phyloP scores from a whole-genome alignment of 2,113 vertebrate genomes.

The Prunella himalayana region DNA sequence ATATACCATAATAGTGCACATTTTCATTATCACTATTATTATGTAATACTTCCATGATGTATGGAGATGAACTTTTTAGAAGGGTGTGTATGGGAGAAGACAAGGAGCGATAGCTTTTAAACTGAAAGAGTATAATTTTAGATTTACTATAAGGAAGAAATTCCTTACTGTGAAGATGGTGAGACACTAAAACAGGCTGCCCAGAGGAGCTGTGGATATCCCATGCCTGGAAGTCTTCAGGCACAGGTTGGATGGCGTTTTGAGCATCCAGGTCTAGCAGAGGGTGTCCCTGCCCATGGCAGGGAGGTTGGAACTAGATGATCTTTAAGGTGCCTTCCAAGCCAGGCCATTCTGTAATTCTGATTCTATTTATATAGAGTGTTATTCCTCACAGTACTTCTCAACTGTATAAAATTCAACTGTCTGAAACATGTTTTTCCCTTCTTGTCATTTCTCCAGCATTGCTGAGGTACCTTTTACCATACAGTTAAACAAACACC shows the following conservation, averaged over 20 bases:
- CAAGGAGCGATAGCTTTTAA: neutral
- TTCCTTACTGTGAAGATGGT: neutral
- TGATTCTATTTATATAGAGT: neutral
- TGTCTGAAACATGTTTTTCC: neutral
- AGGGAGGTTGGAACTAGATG: neutral
- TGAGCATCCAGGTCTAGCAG: neutral
- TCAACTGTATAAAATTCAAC: neutral
- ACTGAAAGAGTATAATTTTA: neutral
- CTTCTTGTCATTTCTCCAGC: neutral
- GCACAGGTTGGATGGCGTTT: neutral
- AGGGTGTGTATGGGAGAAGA: neutral
- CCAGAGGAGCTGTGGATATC: neutral
- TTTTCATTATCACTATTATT: neutral
- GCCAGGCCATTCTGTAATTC: neutral
- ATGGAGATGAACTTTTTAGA: neutral
- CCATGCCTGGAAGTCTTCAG: neutral
- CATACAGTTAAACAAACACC: neutral
- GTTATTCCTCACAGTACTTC: neutral
- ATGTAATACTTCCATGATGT: neutral
- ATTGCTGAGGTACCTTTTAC: neutral
- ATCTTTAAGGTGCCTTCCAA: neutral
- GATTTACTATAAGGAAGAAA: neutral
- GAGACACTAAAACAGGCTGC: neutral
- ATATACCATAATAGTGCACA: accelerated
- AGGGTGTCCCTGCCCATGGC: neutral